Conservation (phyloP, 2,888 invertebrate genomes). For the Stenchaetothrips biformis region DNA sequence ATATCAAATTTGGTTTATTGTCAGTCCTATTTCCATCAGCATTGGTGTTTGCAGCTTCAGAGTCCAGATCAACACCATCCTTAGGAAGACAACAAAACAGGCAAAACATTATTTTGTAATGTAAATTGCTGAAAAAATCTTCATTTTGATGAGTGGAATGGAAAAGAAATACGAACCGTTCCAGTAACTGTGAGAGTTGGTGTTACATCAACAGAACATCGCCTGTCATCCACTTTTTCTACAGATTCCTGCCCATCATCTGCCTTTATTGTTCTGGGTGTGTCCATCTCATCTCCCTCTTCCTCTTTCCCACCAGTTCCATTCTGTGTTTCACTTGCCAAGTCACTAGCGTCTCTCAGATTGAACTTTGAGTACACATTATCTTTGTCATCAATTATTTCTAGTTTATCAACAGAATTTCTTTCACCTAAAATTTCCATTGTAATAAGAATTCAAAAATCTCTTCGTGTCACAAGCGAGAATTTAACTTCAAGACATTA, state of each 20-base stretch:
- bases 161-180: neutral
- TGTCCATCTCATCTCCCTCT: neutral
- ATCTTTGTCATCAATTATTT: neutral
- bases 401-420: neutral
- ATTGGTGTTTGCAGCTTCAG: neutral
- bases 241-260: neutral
- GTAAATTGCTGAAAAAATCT: neutral
- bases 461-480: neutral
- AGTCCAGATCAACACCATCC: constrained; percentile 2
- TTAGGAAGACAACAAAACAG: neutral
- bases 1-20: neutral
- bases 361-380: neutral
- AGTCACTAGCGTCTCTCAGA: neutral
- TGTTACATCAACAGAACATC: constrained; percentile 4
- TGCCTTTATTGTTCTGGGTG: neutral
- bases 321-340: neutral
- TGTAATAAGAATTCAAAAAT: neutral
- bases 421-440: neutral
- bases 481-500: neutral
- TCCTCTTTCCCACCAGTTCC: neutral
- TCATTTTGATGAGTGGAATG: neutral
- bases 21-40: neutral
- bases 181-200: constrained; percentile 1
- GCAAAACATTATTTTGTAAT: too few relatives aligned
- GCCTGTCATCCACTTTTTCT: neutral